These are phyloP conservation scores for Xiphorhynchus elegans DNA, from an alignment of 2,113 vertebrate genomes.

Conservation along the genomic window DNA sequence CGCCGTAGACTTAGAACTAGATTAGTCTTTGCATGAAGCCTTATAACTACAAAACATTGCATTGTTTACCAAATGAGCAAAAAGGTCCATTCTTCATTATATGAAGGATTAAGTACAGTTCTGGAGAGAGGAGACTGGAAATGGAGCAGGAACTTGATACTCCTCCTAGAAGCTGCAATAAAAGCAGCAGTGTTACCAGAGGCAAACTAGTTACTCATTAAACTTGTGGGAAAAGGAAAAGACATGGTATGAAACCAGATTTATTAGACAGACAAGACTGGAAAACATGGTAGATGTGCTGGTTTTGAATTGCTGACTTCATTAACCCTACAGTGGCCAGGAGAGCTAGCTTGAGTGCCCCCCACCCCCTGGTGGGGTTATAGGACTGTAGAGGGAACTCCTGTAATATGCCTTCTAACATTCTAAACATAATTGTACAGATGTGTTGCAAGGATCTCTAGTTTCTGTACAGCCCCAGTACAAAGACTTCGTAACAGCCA, in stretches of 20 bases:
- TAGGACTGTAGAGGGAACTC: neutral
- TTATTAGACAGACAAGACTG: constrained; percentile 39
- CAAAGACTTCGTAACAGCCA: neutral
- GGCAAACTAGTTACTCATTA: constrained; percentile 66
- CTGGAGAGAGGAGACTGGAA: neutral
- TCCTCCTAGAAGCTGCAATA: neutral
- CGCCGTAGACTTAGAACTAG: neutral
- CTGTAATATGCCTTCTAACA: neutral
- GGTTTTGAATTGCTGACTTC: neutral
- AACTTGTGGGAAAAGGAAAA: constrained; percentile 44
- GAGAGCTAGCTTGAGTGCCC: neutral
- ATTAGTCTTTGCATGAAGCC: neutral
- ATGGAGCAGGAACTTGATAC: neutral
- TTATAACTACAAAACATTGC: neutral
- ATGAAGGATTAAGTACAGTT: neutral
- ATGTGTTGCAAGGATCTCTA: neutral
- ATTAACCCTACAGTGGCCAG: neutral
- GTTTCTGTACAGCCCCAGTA: neutral
- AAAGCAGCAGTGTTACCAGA: neutral
- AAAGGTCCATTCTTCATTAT: neutral
- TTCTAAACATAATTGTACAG: neutral
- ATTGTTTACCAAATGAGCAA: neutral
- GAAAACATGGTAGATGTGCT: constrained; percentile 31
- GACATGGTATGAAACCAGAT: constrained; percentile 14
- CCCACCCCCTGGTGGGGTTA: neutral